Base-by-base conservation (phyloP, 2,888 invertebrate species). In the Anaspis maculata region DNA sequence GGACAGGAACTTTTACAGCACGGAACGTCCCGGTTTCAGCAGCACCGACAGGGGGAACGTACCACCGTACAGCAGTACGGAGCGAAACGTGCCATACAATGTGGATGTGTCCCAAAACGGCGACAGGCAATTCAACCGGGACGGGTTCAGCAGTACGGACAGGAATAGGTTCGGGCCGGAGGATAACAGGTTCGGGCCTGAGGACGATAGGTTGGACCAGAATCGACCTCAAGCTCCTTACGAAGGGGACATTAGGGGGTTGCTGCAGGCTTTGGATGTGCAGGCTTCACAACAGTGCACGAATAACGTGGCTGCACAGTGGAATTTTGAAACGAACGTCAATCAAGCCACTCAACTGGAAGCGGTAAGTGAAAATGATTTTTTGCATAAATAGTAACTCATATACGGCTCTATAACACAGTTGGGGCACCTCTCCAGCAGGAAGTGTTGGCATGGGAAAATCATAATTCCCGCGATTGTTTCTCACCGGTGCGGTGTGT, bases 281-380 rank as follows among this genome's bases (percentile, higher is more conserved):
- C 77, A 82, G 52, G 78, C 85, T 6, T 80, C 86, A 0, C 77
- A 82, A 57, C 82, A 85, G 61, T 89, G 88, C 54, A 84, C 84
- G 0, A 79, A 79, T 30, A 88, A 88, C 61, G 88, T 89, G n/a
- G 82, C 77, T 0, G 84, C 86, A 1, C 89, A 89, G 56, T 89
- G 89, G 89, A 80, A 82, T 59, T 89, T 87, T 55, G 88, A 89
- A 64, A 88, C 88, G 3, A 82, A 88, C 56, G 85, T 88, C 22
- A 87, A 85, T 64, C 83, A 85, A 60, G 77, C 72, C 27, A 83
- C 84, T 1, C 88, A 89, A 65, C 68, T 83, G 47, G 80, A 84
- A 54, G 88, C 88, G 61, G 89, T 88, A 63, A 83, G 85, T 78
- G 15, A 9, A 13, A 19, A 19, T 38, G 34, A 27, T 32, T 21